Base-by-base conservation (phyloP, 2,113 vertebrate species). In the Leptobrachium ailaonicum region DNA sequence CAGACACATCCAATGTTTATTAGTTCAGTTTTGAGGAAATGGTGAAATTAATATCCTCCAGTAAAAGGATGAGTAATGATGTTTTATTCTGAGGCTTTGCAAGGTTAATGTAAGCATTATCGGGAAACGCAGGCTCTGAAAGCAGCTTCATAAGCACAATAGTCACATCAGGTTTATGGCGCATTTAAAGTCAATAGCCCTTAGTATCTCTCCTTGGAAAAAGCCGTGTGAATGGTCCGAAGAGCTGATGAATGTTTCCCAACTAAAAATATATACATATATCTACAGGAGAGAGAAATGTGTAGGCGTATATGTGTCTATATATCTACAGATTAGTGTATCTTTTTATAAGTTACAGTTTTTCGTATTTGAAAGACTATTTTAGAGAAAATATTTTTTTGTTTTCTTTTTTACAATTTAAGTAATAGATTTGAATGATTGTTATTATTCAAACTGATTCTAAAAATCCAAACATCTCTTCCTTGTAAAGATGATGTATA, bases 71-170 rank as follows among this genome's bases (percentile, higher is more conserved):
- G 83, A 81, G 80, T 75, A 45, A 77, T 64, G 45, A 58, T 77
- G 66, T 83, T 85, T 85, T 84, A 72, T 32, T 81, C 72, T 73
- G 82, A 82, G 66, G 7, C 69, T 84, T 82, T 76, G 79, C 80
- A 74, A 81, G 73, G 67, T 85, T 86, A 76, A 6, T 11, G 7
- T 66, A 60, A 69, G 74, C 53, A 54, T 56, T 69, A 81, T 79
- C 67, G 66, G 54, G 72, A 74, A 83, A 53, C 63, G 77, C 42
- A 81, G 70, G 82, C 56, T 76, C 50, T 79, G 75, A 78, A 54
- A 77, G 66, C 82, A 82, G 63, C 79, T 87, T 81, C 66, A 68
- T 82, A 71, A 82, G 54, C 13, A 41, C 11, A 77, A 12, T 60
- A 76, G 43, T 75, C 54, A 83, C 80, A 69, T 77, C 58, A 66